Base-by-base conservation (phyloP, 2,888 invertebrate genomes). In the Monoplex corrugatus region DNA sequence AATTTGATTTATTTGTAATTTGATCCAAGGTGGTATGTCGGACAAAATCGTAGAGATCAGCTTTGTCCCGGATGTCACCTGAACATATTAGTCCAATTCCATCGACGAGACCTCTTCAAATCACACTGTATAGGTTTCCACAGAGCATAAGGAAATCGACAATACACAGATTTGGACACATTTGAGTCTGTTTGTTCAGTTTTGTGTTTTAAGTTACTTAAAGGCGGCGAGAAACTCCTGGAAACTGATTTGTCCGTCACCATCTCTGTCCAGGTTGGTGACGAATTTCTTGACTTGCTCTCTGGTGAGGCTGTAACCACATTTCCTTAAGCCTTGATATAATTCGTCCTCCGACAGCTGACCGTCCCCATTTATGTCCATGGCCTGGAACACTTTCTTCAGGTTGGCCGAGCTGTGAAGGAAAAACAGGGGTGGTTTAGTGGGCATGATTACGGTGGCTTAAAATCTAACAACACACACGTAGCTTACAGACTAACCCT, bases 261-360 rank as follows among this genome's bases (percentile, higher is more conserved):
- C 63, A 57, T 87, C 57, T 44, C 40, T 86, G 68, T 86, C 86
- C 57, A 86, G 40, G 43, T 86, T 86, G 68, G 43, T 8, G 43
- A 86, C 19, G 2, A 86, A 28, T 32, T 68, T 68, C 5, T 68
- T 32, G 57, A 86, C 32, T n/a, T 86, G 40, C 68, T 68, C 43
- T 32, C 43, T 40, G 68, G 43, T 43, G 16, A 68, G 23, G 43
- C 16, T 63, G 68, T 44, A 86, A n/a, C 86, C 86, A 10, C n/a
- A 40, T 19, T 13, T 86, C 1, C 2, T 68, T 23, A 86, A 38
- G 38, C 86, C 86, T 6, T 13, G 1, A n/a, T 43, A 28, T 1
- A 86, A 28, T 35, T 86, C 86, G 68, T 68, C 86, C 68, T 86
- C 86, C 40, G 86, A 86, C 86, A 86, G 57, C 43, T 86, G 86